Evolutionary conservation across 2,797 vertebrate genomes (phyloP), one percentile per base, ranked within the genome.

Genomic region (Hemitrygon akajei): DNA sequence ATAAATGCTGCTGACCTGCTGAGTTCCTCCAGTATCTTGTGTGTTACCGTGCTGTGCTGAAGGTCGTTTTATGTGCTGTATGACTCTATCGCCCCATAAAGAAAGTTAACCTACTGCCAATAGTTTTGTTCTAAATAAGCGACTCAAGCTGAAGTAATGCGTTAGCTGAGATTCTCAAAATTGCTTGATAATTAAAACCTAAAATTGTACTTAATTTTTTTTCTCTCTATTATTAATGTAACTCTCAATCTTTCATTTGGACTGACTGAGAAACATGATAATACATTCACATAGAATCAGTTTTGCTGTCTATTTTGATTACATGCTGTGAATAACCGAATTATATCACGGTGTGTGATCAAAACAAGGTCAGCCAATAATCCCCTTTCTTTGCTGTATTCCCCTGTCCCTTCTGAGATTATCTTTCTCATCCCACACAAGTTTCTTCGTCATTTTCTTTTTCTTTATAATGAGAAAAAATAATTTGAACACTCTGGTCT

Each of bases 391-490:
- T 95, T 93, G 95, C 80, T 84, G 75, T 94, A 95, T 95, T 96
- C 94, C 94, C 94, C 94, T 94, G 47, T 96, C 93, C 69, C 14
- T 56, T 93, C 91, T 56, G 91, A 27, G 94, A 93, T 94, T 91
- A 93, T 94, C 94, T 91, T 94, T 94, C 93, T 95, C 87, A 14
- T 94, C 95, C 73, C 47, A 96, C 95, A 96, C 97, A 97, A 96
- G 97, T 97, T 95, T 95, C 97, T 96, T 95, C 94, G 96, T 98
- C 98, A 97, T 96, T 95, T 93, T 97, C 47, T 93, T 97, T 95
- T 95, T 94, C 96, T 96, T 95, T 96, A 95, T 95, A 96, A 97
- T 96, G 95, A 96, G 96, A 96, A 96, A 95, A 94, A 96, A 97
- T 97, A 97, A 96, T 89, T 93, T 95, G 94, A 93, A 94, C 96